Base-by-base conservation (phyloP, 2,888 invertebrate species). In the Tridacna crocea region DNA sequence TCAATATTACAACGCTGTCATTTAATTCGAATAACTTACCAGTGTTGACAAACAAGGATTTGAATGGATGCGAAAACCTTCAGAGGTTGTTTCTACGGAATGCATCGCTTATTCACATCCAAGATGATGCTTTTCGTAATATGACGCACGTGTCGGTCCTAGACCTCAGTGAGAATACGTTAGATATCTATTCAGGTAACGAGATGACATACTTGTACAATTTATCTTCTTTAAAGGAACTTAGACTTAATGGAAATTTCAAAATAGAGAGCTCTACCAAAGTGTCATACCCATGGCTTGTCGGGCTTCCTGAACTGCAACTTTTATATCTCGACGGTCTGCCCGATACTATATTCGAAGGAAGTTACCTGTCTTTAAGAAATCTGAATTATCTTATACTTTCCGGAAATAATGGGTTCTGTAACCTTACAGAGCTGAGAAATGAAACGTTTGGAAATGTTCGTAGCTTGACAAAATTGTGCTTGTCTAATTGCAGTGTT, bases 291-390 rank as follows among this genome's bases (percentile, higher is more conserved):
- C 65, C 65, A 12, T 26, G 17, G 24, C 36, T 65, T 15, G 11
- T 10, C 13, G 19, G 2, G 8, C 13, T 65, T 65, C 36, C 27
- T 12, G 17, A 0, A 24, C 27, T 65, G 8, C 10, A 65, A 36
- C 0, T 27, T 0, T 63, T 75, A 27, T 75, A 15, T 46, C 27
- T 75, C 24, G 75, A 75, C 27, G 75, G 75, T 17, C n/a, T 75
- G 27, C 11, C 51, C 19, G 46, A 48, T 27, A 66, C 46, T n/a
- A 4, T 19, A 8, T 75, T 48, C 22, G 3, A 4, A 17, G 8
- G 10, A 4, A 55, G 15, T 12, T 75, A 51, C 26, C 26, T 55
- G 11, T 12, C 26, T 10, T n/a, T 77, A n/a, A 27, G 26, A 58
- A 26, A 27, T n/a, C 47, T 77, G 6, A 11, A 13, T 10, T 26